Evolutionary conservation across 2,113 vertebrate species (phyloP), one percentile per base, ranked within the genome.

Genomic region (Calyptomena viridis): DNA sequence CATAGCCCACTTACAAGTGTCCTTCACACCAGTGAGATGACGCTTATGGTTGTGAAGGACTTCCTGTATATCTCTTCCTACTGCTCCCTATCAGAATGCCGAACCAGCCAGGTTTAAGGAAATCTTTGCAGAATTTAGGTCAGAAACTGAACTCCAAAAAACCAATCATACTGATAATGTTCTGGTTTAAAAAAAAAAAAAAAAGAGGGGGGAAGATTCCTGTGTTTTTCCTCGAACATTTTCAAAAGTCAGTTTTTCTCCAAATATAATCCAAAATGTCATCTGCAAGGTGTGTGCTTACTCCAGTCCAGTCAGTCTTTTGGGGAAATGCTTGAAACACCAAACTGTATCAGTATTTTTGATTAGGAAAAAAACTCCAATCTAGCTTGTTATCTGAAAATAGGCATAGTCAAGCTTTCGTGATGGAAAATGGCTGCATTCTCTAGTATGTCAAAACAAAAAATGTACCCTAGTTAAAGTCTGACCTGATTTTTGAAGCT

Each of bases 301-400:
- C 92, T 93, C n/a, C 52, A 90, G 8, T 50, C 6, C 33, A 81
- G 80, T 12, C 58, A 86, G 50, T 39, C 50, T 69, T 85, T 40
- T 47, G 63, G 33, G 21, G 13, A 84, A 88, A 77, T 9, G 8
- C 44, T 50, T 37, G 59, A 90, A 91, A 33, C 59, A 84, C 8
- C 9, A 39, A 72, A 93, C 46, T 44, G 23, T 53, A 78, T 53
- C 44, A 73, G 88, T 1, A 0, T 49, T 92, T 91, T 56, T 83
- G 1, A 81, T 91, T 79, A 73, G 83, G 79, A 87, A 79, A 90
- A 64, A 59, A 96, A 81, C 60, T 73, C 40, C 37, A 74, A 6
- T 55, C 18, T 64, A 72, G 50, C 39, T 84, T 76, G 35, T 90
- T 95, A 90, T 35, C 44, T 87, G 66, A 82, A 87, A 79, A 92